Evolutionary conservation across 2,113 vertebrate species (phyloP).

Genomic region (Andinoacara biseriatus): DNA sequence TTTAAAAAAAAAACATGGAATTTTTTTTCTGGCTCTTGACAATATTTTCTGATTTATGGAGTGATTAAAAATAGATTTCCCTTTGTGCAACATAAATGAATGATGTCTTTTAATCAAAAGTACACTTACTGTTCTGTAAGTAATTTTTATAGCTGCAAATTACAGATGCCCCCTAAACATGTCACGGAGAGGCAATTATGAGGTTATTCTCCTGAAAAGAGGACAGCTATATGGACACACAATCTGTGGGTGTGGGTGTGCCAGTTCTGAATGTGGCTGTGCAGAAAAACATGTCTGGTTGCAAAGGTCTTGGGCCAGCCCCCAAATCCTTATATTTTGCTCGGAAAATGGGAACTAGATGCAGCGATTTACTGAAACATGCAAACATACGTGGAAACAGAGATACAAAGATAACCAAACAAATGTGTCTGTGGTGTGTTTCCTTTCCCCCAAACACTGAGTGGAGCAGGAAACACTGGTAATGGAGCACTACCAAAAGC

Average conservation of each 20-base stretch:
- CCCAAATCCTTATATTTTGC: background rate
- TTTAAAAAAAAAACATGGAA: background rate
- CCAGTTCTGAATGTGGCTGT: background rate
- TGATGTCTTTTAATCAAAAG: background rate
- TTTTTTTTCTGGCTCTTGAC: background rate
- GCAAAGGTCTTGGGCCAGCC: background rate
- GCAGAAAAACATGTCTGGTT: background rate
- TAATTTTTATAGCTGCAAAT: background rate
- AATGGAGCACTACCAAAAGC: background rate
- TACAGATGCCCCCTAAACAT: background rate
- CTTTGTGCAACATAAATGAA: background rate
- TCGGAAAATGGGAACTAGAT: background rate
- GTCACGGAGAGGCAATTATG: background rate
- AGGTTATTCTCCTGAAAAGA: background rate
- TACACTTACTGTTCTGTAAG: slow-evolving; percentile 1
- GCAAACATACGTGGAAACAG: background rate
- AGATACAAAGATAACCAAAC: too few species aligned
- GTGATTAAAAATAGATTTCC: slow-evolving; percentile 5
- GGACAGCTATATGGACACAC: background rate
- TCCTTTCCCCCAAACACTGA: background rate
- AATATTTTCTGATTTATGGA: background rate
- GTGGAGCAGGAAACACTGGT: background rate
- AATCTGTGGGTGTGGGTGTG: too few species aligned
- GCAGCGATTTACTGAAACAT: background rate
- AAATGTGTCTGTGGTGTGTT: too few species aligned